Percentiles rank a stretch among this genome's conserved stretches.
phyloP scores from a whole-genome alignment of 2,888 invertebrate genomes.

The Nomada goodeniana region DNA sequence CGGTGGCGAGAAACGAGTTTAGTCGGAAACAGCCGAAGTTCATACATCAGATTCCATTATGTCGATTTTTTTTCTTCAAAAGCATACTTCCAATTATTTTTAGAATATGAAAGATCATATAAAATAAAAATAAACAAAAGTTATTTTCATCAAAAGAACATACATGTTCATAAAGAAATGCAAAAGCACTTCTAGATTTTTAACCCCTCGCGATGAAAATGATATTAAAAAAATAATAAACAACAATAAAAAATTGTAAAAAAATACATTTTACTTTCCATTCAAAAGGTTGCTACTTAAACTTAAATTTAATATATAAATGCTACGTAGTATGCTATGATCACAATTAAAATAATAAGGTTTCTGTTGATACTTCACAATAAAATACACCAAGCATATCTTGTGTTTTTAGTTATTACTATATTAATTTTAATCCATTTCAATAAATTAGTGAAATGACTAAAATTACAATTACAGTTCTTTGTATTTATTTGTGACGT shows the following conservation, averaged over 20 bases:
- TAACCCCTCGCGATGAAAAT: background rate
- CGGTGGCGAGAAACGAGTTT: conserved; percentile 19
- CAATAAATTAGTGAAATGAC: conserved; percentile 51
- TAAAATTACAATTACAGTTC: conserved; percentile 62
- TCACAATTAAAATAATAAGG: conserved; percentile 10
- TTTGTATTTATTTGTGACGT: conserved; percentile 69
- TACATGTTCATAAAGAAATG: conserved; percentile 9
- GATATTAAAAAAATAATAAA: conserved; percentile 7
- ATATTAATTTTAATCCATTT: conserved; percentile 28
- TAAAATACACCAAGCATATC: conserved; percentile 20
- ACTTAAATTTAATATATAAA: conserved; percentile 1
- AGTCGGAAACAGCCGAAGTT: conserved; percentile 42
- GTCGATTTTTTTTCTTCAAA: background rate
- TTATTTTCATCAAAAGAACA: background rate
- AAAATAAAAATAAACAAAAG: background rate
- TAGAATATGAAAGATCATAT: conserved; percentile 1
- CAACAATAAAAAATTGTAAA: background rate
- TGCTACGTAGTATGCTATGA: background rate
- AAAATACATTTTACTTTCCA: background rate
- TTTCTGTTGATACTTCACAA: conserved; percentile 9
- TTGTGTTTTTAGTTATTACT: conserved; percentile 19
- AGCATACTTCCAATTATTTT: background rate
- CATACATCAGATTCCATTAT: background rate
- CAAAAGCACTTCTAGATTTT: background rate
- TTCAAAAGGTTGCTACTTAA: background rate